Base-by-base conservation (phyloP, 2,888 invertebrate species). In the Caenorhabditis plicata region DNA sequence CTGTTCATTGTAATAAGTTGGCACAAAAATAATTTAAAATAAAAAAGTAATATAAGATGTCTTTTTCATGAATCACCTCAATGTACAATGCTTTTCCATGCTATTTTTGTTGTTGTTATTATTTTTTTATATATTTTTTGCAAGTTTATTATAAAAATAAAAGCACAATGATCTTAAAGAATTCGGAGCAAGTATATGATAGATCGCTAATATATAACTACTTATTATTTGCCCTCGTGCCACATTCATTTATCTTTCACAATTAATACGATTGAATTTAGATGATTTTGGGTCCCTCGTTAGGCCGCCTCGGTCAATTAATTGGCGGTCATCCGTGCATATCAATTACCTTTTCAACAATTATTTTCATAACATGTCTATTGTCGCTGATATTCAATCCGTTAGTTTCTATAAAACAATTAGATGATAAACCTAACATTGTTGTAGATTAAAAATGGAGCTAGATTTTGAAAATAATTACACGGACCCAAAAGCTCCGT, bases 401-500 rank as follows among this genome's bases (percentile, higher is more conserved):
- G 29, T 27, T 9, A 27, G 29, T 27, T 27, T 5, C 8, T 35
- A 35, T 35, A n/a, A 15, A 8, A 35, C 15, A 5, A 35, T 35
- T 35, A 7, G 15, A 35, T 35, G 35, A 11, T 17, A 39, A 22
- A 20, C 19, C 7, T 5, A 22, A 9, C 9, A 40, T 17, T 43
- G 4, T 47, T 38, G 36, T 20, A 38, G 39, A 31, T 49, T 52
- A 3, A 36, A 9, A 11, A 36, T 32, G 13, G 48, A 55, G 0
- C 25, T 72, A 22, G 53, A 49, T 19, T 66, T 72, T 19, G 68
- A 72, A 9, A 38, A 41, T 5, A 70, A 68, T 1, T 70, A 65
- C 45, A 64, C 69, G 2, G 63, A 45, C 0, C 17, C 35, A 0
- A 54, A 66, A 54, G 68, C 72, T 1, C 68, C 64, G 8, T 67